These are phyloP conservation scores for Siniperca scherzeri DNA, from an alignment of 2,797 vertebrate genomes.

Conservation along the genomic window DNA sequence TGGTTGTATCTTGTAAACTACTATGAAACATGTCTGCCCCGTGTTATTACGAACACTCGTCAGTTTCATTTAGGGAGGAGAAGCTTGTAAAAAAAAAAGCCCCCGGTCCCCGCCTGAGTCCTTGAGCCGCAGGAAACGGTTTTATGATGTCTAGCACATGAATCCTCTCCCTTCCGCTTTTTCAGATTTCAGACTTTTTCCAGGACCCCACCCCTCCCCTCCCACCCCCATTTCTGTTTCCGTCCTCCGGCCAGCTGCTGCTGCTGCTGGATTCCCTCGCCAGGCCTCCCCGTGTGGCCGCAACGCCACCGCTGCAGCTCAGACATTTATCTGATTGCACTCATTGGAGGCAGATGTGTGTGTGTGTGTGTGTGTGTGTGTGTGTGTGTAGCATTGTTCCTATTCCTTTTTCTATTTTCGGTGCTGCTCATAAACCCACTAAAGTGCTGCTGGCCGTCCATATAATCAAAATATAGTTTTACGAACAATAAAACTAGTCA, in stretches of 20 bases:
- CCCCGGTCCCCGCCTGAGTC: slow-evolving; percentile 33
- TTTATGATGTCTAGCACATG: slow-evolving; percentile 57
- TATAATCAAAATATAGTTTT: neutral
- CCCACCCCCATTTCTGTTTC: slow-evolving; percentile 34
- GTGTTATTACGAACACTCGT: slow-evolving; percentile 11
- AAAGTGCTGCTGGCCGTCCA: neutral
- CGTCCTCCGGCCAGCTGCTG: slow-evolving; percentile 21
- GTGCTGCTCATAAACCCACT: slow-evolving; percentile 1
- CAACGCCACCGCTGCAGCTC: neutral
- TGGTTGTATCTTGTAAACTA: too few species aligned
- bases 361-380: neutral
- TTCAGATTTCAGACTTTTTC: slow-evolving; percentile 41
- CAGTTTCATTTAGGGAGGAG: slow-evolving; percentile 43
- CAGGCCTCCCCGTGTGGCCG: neutral
- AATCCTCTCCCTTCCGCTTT: slow-evolving; percentile 30
- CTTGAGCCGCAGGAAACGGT: slow-evolving; percentile 47
- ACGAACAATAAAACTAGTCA: neutral
- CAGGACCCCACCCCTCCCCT: slow-evolving; percentile 29
- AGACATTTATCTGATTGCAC: slow-evolving; percentile 7
- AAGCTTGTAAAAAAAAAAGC: slow-evolving; percentile 22
- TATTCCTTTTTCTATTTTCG: slow-evolving; percentile 10
- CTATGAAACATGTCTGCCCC: neutral
- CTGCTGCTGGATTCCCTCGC: neutral
- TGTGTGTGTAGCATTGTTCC: slow-evolving; percentile 1
- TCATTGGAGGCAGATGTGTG: slow-evolving; percentile 1